Evolutionary conservation across 2,797 vertebrate genomes (phyloP).

Genomic region (Picus viridis): DNA sequence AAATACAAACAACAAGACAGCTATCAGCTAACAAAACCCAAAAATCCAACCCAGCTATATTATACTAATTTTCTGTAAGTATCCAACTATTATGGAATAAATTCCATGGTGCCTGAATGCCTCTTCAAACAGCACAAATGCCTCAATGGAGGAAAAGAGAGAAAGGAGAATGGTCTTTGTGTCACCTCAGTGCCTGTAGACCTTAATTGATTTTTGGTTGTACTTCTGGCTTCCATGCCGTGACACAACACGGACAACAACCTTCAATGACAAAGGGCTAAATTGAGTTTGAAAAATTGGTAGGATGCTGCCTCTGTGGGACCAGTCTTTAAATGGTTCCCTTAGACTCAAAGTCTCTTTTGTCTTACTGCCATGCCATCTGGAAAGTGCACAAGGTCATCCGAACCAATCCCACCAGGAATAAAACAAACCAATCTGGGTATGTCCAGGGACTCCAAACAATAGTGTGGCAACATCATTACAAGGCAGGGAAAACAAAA

Average conservation of each 20-base stretch:
- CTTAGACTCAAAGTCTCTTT: background rate
- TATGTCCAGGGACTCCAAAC: background rate
- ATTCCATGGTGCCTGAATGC: background rate
- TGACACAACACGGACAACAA: background rate
- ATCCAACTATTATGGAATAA: background rate
- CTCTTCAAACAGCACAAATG: background rate
- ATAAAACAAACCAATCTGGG: background rate
- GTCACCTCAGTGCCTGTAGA: background rate
- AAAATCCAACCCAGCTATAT: background rate
- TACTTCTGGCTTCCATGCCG: background rate
- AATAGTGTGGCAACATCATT: background rate
- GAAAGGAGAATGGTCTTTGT: background rate
- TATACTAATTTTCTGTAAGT: background rate
- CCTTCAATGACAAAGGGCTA: conserved; percentile 20
- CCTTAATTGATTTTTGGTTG: background rate
- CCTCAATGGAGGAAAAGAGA: background rate
- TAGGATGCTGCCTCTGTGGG: background rate
- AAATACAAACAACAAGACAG: background rate
- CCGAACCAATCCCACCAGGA: background rate
- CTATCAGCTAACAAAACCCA: background rate
- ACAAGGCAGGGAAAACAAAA: background rate
- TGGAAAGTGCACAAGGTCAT: background rate
- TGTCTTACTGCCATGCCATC: background rate
- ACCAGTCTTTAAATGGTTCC: background rate
- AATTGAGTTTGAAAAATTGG: conserved; percentile 11